Base-by-base conservation (phyloP, 1,140 invertebrate species). In the Drosophila rufa region DNA sequence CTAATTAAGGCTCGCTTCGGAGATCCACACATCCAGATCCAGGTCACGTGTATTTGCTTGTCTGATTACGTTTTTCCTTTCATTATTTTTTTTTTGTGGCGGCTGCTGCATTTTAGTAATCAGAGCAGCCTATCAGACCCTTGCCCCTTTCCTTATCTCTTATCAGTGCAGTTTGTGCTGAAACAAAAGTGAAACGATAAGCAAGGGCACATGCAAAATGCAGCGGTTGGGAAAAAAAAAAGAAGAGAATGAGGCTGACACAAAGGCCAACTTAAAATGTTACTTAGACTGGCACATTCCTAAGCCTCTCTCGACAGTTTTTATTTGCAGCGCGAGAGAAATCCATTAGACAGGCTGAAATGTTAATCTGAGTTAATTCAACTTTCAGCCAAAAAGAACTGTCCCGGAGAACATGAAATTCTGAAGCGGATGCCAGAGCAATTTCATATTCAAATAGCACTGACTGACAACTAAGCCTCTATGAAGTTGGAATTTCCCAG, bases 21-120 rank as follows among this genome's bases (percentile, higher is more conserved):
- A 51, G 43, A 65, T 43, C 59, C 59, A 30, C 62, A 43, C 27
- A 62, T 38, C 40, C 62, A 76, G 48, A 86, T 79, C 50, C 82
- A 86, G 83, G 80, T 83, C 84, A 89, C 80, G 80, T 83, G 84
- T 81, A 70, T 87, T 87, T 82, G 33, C 59, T 59, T 66, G 71
- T 64, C 65, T 79, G 67, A 78, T 81, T 83, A 80, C 66, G 58
- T 17, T 77, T 65, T 53, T 36, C 14, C 36, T 56, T 25, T 46
- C 33, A 11, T 56, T 25, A 36, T 9, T 36, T 30, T 40, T 47
- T 69, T 38, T 53, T 56, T 68, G 50, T 68, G 33, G 42, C 65
- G 42, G 8, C 65, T 47, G 64, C 68, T 69, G 68, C 46, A 69
- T 69, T 65, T 14, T 64, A 73, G 27, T 71, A 71, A 71, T 71